phyloP scores from a whole-genome alignment of 2,797 vertebrate species.

The Parauchenoglanis punctatus region DNA sequence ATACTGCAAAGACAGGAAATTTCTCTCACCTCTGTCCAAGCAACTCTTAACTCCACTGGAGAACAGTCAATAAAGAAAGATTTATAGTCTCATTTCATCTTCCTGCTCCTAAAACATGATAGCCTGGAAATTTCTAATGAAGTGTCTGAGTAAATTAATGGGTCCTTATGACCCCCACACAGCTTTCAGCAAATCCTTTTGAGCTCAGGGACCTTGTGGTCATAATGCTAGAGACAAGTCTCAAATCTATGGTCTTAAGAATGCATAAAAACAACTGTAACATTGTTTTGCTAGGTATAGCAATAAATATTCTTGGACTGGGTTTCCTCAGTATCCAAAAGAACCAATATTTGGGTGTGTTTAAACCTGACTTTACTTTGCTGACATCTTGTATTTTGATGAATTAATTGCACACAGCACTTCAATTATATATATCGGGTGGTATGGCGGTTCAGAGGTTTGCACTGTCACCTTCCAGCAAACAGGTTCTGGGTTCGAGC shows the following conservation, averaged over 20 bases:
- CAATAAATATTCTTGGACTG: neutral
- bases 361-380: neutral
- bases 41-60: neutral
- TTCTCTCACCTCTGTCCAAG: neutral
- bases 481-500: no score
- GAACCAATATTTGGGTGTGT: neutral
- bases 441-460: no score
- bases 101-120: neutral
- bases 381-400: neutral
- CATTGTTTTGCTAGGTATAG: neutral
- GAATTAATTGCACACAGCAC: neutral
- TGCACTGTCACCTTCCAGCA: no score
- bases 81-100: slow-evolving; percentile 3
- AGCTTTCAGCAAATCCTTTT: neutral
- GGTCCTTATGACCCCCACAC: neutral
- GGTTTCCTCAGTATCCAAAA: neutral
- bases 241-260: neutral
- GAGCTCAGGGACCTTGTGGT: neutral
- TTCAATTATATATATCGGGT: neutral
- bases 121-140: neutral
- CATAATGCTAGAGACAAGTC: neutral
- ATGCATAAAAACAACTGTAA: neutral
- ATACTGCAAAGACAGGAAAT: neutral
- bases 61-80: slow-evolving; percentile 4
- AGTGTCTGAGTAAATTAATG: slow-evolving; percentile 2